A percentile compares a stretch with the other conserved stretches of the same genome.
Conservation (phyloP, 2,113 vertebrate genomes). For the Triplophysa rosa region DNA sequence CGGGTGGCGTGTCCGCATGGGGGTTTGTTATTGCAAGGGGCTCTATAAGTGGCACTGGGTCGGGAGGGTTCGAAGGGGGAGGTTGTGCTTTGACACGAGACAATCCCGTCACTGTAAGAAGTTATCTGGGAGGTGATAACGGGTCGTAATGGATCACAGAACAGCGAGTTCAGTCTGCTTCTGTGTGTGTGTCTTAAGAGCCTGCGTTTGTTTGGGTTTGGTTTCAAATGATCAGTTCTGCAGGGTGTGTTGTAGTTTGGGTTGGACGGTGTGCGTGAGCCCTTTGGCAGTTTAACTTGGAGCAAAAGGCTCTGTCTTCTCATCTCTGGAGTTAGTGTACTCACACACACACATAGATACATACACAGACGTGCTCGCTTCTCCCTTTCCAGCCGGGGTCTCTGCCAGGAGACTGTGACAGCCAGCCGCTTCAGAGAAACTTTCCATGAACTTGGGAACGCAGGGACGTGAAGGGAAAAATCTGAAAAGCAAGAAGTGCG, state of each 20-base stretch:
- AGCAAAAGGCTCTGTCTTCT: constrained; percentile 20
- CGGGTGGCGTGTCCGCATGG: constrained; percentile 24
- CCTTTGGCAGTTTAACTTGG: constrained; percentile 22
- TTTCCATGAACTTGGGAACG: constrained; percentile 51
- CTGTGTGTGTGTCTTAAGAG: constrained; percentile 30
- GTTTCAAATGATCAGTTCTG: constrained; percentile 24
- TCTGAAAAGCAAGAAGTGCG: constrained; percentile 23
- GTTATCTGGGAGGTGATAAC: constrained; percentile 68
- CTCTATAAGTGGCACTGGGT: constrained; percentile 20
- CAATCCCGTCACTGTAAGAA: constrained; percentile 57
- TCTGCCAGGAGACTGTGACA: constrained; percentile 54
- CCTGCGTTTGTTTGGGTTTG: constrained; percentile 39
- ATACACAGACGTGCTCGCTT: constrained; percentile 27
- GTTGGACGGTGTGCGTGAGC: constrained; percentile 8
- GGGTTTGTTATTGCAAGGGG: constrained; percentile 53
- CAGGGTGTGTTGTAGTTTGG: constrained; percentile 43
- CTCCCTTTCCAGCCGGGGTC: constrained; percentile 30
- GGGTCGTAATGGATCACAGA: constrained; percentile 50
- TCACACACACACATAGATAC: background rate
- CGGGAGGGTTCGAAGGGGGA: constrained; percentile 51
- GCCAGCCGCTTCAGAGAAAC: constrained; percentile 53
- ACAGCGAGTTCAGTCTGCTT: constrained; percentile 1
- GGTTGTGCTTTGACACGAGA: constrained; percentile 63
- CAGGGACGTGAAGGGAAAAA: constrained; percentile 29
- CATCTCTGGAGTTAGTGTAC: constrained; percentile 42